Conservation (phyloP, 2,797 vertebrate species). For the Hydrocynus forskahlii region DNA sequence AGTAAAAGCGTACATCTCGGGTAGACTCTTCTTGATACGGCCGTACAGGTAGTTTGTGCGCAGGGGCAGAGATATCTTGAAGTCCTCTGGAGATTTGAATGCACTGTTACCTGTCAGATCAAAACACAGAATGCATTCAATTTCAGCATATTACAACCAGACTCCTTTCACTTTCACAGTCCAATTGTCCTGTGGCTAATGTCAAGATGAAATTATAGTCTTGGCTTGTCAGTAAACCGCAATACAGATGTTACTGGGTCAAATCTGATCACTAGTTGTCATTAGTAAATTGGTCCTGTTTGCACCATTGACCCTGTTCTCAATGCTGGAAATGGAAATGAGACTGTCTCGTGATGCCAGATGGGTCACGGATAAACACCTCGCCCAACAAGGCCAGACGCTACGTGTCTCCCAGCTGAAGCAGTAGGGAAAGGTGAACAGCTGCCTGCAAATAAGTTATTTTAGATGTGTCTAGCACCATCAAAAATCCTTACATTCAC, state of each 20-base stretch:
- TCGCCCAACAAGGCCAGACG: constrained; percentile 38
- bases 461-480: constrained; percentile 14
- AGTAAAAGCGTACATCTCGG: constrained; percentile 96
- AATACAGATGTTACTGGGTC: neutral
- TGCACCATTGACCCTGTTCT: constrained; percentile 19
- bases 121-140: constrained; percentile 13
- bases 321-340: constrained; percentile 31
- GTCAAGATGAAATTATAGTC: neutral
- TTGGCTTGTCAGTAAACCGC: neutral
- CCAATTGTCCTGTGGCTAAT: neutral
- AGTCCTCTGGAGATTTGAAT: constrained; percentile 95
- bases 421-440: constrained; percentile 15
- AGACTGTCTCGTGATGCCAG: constrained; percentile 28
- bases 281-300: constrained; percentile 41
- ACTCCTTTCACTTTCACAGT: neutral
- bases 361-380: constrained; percentile 39
- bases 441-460: constrained; percentile 25
- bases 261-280: constrained; percentile 4
- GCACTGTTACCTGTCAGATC: constrained; percentile 85
- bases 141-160: neutral
- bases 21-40: constrained; percentile 94
- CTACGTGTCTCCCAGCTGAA: neutral
- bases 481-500: neutral
- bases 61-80: constrained; percentile 93
- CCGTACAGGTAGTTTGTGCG: constrained; percentile 97